A percentile compares a stretch with the other conserved stretches of the same genome.
phyloP scores from a whole-genome alignment of 1,140 invertebrate genomes.

The Linepithema humile region DNA sequence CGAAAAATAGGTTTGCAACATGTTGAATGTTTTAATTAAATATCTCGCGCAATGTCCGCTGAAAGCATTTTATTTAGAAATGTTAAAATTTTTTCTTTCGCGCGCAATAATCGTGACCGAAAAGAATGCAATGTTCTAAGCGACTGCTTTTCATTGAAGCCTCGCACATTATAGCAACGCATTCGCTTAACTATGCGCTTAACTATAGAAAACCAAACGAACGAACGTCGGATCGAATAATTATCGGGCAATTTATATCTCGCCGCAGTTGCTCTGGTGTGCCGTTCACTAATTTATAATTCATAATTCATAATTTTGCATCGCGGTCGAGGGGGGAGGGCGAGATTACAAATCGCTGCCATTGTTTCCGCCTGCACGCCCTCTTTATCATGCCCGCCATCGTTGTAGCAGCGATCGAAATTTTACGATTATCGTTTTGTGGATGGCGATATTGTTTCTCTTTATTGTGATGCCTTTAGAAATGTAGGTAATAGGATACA shows the following conservation, averaged over 20 bases:
- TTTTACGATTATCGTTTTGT: slow-evolving; percentile 51
- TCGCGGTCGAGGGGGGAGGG: slow-evolving; percentile 30
- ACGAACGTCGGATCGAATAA: slow-evolving; percentile 62
- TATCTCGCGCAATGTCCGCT: not conserved
- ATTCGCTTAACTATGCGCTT: slow-evolving; percentile 9
- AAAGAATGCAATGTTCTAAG: slow-evolving; percentile 15
- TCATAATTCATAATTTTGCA: slow-evolving; percentile 72
- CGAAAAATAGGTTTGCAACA: not conserved
- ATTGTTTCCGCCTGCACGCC: slow-evolving; percentile 42
- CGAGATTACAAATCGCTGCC: slow-evolving; percentile 59
- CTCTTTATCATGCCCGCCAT: slow-evolving; percentile 44
- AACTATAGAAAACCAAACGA: slow-evolving; percentile 12
- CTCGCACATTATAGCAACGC: not conserved
- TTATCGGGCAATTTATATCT: slow-evolving; percentile 73
- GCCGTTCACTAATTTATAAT: slow-evolving; percentile 71
- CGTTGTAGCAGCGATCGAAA: slow-evolving; percentile 46
- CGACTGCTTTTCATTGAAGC: not conserved
- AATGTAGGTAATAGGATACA: not conserved
- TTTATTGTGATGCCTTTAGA: not conserved
- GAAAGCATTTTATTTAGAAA: not conserved
- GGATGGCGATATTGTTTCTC: slow-evolving; percentile 26
- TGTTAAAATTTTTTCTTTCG: too few species aligned
- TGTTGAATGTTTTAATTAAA: slow-evolving; percentile 16
- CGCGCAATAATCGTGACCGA: not conserved
- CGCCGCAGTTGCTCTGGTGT: slow-evolving; percentile 34